phyloP scores from a whole-genome alignment of 1,140 invertebrate species.

The Papilio polyxenes region DNA sequence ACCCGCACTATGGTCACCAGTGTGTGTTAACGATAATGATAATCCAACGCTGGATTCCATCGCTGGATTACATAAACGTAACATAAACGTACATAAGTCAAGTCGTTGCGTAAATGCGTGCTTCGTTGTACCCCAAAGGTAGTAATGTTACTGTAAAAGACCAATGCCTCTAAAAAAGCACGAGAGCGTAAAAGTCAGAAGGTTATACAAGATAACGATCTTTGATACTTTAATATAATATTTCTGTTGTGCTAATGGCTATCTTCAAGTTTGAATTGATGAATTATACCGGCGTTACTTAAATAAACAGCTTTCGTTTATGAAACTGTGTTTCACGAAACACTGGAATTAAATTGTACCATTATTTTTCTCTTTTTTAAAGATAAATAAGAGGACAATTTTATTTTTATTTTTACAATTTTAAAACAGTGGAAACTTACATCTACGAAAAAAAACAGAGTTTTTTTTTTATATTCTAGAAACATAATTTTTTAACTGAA shows the following conservation, averaged over 20 bases:
- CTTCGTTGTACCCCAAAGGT: neutral
- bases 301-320: neutral
- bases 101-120: neutral
- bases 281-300: neutral
- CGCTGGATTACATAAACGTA: too few species aligned
- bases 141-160: neutral
- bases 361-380: too few species aligned
- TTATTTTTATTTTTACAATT: too few species aligned
- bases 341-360: too few species aligned
- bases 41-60: too few species aligned
- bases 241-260: neutral
- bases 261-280: constrained; percentile 1
- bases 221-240: constrained; percentile 1
- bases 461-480: neutral
- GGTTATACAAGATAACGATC: neutral
- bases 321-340: neutral
- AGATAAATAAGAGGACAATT: too few species aligned
- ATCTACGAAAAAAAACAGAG: too few species aligned
- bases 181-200: neutral
- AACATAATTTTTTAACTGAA: neutral
- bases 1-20: too few species aligned
- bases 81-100: too few species aligned
- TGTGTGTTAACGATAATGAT: too few species aligned
- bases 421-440: too few species aligned
- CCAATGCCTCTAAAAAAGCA: neutral